These are phyloP conservation scores for Periophthalmus magnuspinnatus DNA, from an alignment of 2,797 vertebrate species.

Conservation along the genomic window DNA sequence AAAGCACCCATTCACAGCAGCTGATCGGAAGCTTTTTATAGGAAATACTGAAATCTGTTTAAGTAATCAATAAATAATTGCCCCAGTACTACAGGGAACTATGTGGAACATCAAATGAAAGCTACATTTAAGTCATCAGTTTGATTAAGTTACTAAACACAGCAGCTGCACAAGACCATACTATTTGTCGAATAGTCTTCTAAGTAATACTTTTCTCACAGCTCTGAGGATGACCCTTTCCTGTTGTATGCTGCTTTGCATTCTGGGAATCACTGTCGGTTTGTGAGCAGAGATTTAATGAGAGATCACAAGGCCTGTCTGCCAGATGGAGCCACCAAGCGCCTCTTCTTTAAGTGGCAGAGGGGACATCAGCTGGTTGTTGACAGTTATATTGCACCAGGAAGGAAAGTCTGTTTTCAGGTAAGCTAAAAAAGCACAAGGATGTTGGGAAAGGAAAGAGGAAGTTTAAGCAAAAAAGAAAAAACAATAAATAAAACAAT, in stretches of 20 bases:
- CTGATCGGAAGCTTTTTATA: not conserved
- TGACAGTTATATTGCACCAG: slow-evolving; percentile 19
- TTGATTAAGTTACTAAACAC: not conserved
- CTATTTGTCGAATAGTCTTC: not conserved
- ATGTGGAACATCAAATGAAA: not conserved
- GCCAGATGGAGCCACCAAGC: slow-evolving; percentile 69
- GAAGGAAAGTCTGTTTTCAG: slow-evolving; percentile 80
- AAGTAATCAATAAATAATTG: not conserved
- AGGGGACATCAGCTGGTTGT: slow-evolving; percentile 88
- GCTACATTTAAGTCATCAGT: not conserved
- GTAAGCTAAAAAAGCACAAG: slow-evolving; percentile 65
- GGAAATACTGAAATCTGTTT: not conserved
- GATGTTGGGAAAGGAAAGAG: not conserved
- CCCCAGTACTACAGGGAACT: not conserved
- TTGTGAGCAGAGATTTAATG: slow-evolving; percentile 91
- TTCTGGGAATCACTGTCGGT: slow-evolving; percentile 89
- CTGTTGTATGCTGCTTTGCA: slow-evolving; percentile 89
- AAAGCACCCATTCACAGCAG: not conserved
- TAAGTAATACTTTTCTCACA: slow-evolving; percentile 53
- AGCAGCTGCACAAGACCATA: not conserved
- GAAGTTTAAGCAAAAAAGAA: not conserved
- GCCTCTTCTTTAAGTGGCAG: slow-evolving; percentile 97
- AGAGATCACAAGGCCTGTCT: slow-evolving; percentile 96
- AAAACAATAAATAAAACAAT: not conserved
- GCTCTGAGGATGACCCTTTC: slow-evolving; percentile 94